Base-by-base conservation (phyloP, 2,113 vertebrate genomes). In the Poecilia latipinna region DNA sequence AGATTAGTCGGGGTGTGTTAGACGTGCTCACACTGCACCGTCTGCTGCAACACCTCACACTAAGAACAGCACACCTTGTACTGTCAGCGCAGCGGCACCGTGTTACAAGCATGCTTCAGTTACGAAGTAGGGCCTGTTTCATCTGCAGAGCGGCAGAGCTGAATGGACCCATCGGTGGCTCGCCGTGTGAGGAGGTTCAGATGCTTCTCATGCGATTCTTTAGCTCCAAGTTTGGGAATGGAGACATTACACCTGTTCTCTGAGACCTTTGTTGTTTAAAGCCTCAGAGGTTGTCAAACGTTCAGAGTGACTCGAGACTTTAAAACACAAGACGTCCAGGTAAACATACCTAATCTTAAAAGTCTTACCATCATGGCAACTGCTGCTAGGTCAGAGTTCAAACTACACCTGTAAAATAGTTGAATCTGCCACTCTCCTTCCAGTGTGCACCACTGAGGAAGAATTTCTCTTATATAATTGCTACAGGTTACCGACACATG, bases 1-100 rank as follows among this genome's bases (percentile, higher is more conserved):
- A 54, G 87, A 89, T 87, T 82, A 87, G 68, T 57, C 2, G 35
- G 44, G 80, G 74, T 80, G 84, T 82, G 80, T 78, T 70, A 86
- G 88, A 86, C 74, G 32, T 80, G 87, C 76, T 17, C 13, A 72
- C 77, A 66, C 82, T 71, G 54, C 26, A 1, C 31, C 1, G 24
- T 82, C 73, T 29, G 33, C 33, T 70, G 35, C 61, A 22, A 73
- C 72, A 79, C 51, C 51, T 57, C 51, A 57, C 51, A 57, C 51
- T 57, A 68, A 72, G 63, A 89, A 90, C 79, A 75, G 31, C 42
- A 74, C 77, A 80, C 78, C 67, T 83, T 37, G 31, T 48, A 28
- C 48, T 65, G 75, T 79, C 75, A 17, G 24, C 4, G 1, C 61
- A 28, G 33, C 12, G 4, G 10, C 26, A 48, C 17, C 8, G 51